phyloP scores from a whole-genome alignment of 2,797 vertebrate genomes.

The Cephalopachus bancanus region DNA sequence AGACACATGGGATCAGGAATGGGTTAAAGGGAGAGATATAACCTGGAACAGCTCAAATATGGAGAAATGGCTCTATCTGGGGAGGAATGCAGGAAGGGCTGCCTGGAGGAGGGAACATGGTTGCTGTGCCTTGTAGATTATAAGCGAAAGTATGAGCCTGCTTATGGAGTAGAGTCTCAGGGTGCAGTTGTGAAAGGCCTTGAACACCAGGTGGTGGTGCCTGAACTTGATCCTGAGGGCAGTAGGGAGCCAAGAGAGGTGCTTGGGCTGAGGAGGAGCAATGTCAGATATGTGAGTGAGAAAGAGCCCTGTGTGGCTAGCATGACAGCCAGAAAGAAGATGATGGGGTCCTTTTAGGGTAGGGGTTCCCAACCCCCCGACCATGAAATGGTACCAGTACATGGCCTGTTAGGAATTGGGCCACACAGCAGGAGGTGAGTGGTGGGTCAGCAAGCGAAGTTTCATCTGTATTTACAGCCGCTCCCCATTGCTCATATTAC shows the following conservation, averaged over 20 bases:
- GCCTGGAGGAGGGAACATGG: background rate
- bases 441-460: too few relatives aligned
- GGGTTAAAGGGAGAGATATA: background rate
- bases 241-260: conserved; percentile 1
- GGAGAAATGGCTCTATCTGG: background rate
- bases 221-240: background rate
- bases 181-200: background rate
- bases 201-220: background rate
- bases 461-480: too few relatives aligned
- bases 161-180: background rate
- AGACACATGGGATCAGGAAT: background rate
- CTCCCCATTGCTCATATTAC: too few relatives aligned
- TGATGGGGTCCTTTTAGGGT: background rate
- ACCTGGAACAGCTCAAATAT: background rate
- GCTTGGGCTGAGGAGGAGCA: background rate
- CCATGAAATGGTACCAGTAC: too few relatives aligned
- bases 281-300: background rate
- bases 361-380: too few relatives aligned
- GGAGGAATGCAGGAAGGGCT: background rate
- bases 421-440: too few relatives aligned
- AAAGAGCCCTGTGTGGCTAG: background rate
- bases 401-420: too few relatives aligned
- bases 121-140: background rate
- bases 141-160: background rate
- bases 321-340: background rate